A percentile compares a stretch with the other conserved stretches of the same genome.
Conservation (phyloP, 2,113 vertebrate genomes). For the Hippocampus barbouri region DNA sequence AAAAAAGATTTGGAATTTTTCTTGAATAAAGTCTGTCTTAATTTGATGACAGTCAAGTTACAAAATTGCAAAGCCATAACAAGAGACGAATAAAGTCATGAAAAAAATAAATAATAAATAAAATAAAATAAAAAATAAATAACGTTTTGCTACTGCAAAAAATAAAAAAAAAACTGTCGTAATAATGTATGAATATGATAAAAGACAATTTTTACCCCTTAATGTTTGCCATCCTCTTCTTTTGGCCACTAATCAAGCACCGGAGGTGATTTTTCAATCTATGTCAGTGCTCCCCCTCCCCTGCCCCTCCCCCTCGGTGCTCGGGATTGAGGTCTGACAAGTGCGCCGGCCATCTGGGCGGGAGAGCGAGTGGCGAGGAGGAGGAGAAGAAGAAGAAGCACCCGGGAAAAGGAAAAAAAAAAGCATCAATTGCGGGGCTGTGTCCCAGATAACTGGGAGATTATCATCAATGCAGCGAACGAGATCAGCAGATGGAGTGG, state of each 20-base stretch:
- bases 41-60: no score
- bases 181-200: not conserved
- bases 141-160: not conserved
- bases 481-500: conserved; percentile 72
- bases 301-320: conserved; percentile 29
- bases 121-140: no score
- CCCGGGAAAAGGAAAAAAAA: conserved; percentile 42
- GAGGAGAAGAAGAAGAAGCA: conserved; percentile 22
- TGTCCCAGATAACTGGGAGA: conserved; percentile 72
- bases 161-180: not conserved
- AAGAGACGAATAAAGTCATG: not conserved
- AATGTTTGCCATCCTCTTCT: conserved; percentile 4
- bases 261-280: conserved; percentile 32
- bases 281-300: conserved; percentile 13
- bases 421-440: conserved; percentile 56
- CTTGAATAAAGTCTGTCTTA: no score
- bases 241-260: not conserved
- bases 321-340: conserved; percentile 61
- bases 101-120: not conserved
- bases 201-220: not conserved
- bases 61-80: no score
- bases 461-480: conserved; percentile 72
- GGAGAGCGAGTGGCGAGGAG: conserved; percentile 49
- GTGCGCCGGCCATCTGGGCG: conserved; percentile 59
- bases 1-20: no score